Evolutionary conservation across 2,797 vertebrate genomes (phyloP).

Genomic region (Rallus crepitans): DNA sequence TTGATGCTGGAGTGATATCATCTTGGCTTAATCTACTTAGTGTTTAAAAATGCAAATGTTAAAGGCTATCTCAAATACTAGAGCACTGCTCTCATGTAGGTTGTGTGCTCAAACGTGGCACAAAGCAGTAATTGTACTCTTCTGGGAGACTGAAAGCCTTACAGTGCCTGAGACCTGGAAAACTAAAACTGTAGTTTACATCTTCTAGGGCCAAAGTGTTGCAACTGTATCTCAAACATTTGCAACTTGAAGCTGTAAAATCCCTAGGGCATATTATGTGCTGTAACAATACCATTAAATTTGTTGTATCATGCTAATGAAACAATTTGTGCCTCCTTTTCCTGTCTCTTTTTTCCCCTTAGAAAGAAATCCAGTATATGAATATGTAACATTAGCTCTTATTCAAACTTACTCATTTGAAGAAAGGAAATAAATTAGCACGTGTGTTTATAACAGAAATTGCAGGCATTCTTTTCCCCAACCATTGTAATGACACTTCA

Average conservation of each 20-base stretch:
- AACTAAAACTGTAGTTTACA: slow-evolving; percentile 26
- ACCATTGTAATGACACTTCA: background rate
- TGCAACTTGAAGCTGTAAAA: slow-evolving; percentile 47
- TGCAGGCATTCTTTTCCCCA: background rate
- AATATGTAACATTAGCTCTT: background rate
- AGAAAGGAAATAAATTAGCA: slow-evolving; percentile 9
- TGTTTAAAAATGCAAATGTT: slow-evolving; percentile 57
- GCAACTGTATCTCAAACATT: slow-evolving; percentile 26
- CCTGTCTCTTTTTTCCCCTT: background rate
- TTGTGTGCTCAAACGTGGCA: background rate
- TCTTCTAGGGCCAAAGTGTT: slow-evolving; percentile 37
- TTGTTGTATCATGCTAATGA: slow-evolving; percentile 4
- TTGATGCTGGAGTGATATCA: slow-evolving; percentile 58
- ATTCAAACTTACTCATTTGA: background rate
- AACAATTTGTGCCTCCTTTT: background rate
- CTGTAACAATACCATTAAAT: slow-evolving; percentile 30
- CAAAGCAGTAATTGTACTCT: slow-evolving; percentile 21
- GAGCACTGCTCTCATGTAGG: background rate
- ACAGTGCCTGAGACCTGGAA: background rate
- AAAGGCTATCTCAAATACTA: slow-evolving; percentile 9
- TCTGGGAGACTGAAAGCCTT: background rate
- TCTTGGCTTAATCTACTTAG: slow-evolving; percentile 51
- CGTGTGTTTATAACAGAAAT: background rate
- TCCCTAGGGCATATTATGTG: slow-evolving; percentile 16
- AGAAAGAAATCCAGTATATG: background rate